Conservation (phyloP, 2,797 vertebrate species). For the Spondyliosoma cantharus region DNA sequence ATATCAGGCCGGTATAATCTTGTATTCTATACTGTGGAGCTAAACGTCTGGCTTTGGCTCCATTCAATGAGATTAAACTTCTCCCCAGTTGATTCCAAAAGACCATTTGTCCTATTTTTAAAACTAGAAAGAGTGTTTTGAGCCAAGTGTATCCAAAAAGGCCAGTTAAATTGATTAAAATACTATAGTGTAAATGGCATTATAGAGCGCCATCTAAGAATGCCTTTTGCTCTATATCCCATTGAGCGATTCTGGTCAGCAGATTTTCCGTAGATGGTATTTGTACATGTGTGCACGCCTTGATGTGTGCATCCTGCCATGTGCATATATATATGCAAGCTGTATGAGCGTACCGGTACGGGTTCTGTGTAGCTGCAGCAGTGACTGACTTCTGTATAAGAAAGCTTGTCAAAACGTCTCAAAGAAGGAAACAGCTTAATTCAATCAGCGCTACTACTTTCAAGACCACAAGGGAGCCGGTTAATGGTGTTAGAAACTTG, state of each 20-base stretch:
- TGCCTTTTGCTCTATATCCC: constrained; percentile 64
- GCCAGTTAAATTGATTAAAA: constrained; percentile 78
- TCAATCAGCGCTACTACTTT: constrained; percentile 73
- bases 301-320: constrained; percentile 24
- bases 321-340: constrained; percentile 29
- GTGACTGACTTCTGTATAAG: constrained; percentile 60
- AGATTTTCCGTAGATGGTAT: constrained; percentile 68
- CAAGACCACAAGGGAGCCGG: constrained; percentile 75
- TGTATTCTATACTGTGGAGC: constrained; percentile 80
- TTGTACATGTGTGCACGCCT: constrained; percentile 25
- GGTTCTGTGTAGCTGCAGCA: constrained; percentile 34
- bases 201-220: constrained; percentile 61
- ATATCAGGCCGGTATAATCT: constrained; percentile 84
- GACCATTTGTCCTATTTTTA: constrained; percentile 82
- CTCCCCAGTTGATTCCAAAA: constrained; percentile 75
- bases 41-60: constrained; percentile 78
- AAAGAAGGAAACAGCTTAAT: constrained; percentile 77
- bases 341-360: constrained; percentile 32
- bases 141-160: constrained; percentile 71
- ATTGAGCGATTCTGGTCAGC: constrained; percentile 68
- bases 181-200: constrained; percentile 73
- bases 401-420: constrained; percentile 74
- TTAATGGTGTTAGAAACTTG: constrained; percentile 79
- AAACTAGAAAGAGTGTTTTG: constrained; percentile 62
- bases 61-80: constrained; percentile 82